Evolutionary conservation across 2,113 vertebrate species (phyloP).

Genomic region (Dunckerocampus dactyliophorus): DNA sequence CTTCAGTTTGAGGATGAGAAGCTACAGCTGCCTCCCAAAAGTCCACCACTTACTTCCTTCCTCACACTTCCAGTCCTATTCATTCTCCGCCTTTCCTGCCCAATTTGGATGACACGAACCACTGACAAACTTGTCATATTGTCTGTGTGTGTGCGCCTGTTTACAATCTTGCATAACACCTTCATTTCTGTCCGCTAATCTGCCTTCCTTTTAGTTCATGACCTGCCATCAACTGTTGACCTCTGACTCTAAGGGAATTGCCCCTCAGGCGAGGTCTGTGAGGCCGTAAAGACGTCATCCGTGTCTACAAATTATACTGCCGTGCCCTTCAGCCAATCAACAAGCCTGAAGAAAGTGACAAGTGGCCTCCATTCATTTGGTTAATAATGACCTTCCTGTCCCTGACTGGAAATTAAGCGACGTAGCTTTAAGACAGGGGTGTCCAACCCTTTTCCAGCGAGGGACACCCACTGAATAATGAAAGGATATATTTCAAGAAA

Average conservation of each 20-base stretch:
- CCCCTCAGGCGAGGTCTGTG: not conserved
- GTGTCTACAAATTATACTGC: slow-evolving; percentile 4
- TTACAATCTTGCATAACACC: not conserved
- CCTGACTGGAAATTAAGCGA: slow-evolving; percentile 1
- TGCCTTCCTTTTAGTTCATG: not conserved
- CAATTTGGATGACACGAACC: too few species aligned
- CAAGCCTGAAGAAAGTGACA: not conserved
- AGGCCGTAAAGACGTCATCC: slow-evolving; percentile 7
- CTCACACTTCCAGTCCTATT: slow-evolving; percentile 3
- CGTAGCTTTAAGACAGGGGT: too few species aligned
- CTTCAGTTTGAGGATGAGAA: slow-evolving; percentile 26
- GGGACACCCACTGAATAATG: too few species aligned
- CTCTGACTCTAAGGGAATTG: slow-evolving; percentile 2
- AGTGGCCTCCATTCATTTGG: slow-evolving; percentile 9
- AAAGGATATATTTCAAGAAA: too few species aligned
- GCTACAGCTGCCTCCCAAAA: slow-evolving; percentile 31
- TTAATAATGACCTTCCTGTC: slow-evolving; percentile 24
- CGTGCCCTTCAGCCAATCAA: slow-evolving; percentile 8
- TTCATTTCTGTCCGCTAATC: not conserved
- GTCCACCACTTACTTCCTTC: slow-evolving; percentile 31
- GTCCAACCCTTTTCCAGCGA: too few species aligned
- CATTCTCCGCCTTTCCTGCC: not conserved
- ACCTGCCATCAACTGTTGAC: slow-evolving; percentile 7
- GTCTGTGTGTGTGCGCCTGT: not conserved
- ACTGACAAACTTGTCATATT: not conserved